phyloP scores from a whole-genome alignment of 2,888 invertebrate species.

The Chirona hameri region DNA sequence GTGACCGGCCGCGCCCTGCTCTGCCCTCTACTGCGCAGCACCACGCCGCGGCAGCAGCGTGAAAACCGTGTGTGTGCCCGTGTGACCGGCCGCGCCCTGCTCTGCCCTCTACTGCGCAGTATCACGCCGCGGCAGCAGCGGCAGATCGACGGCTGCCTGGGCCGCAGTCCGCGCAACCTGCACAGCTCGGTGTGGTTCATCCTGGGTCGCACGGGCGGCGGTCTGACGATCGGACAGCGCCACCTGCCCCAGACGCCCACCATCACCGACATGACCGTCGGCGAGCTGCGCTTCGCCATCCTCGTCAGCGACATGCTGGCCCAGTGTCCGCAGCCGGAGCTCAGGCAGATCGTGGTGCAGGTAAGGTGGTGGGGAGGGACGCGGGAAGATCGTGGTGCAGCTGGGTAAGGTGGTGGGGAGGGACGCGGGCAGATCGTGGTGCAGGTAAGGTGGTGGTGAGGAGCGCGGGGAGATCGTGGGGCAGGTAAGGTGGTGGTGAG shows the following conservation, averaged over 20 bases:
- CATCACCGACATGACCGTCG: slow-evolving; percentile 91
- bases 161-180: slow-evolving; percentile 89
- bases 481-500: too few relatives aligned
- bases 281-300: slow-evolving; percentile 91
- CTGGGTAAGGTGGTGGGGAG: background rate
- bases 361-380: slow-evolving; percentile 42
- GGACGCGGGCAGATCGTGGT: slow-evolving; percentile 67
- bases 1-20: too few relatives aligned
- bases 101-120: slow-evolving; percentile 59
- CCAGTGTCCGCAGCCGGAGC: slow-evolving; percentile 62
- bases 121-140: slow-evolving; percentile 78
- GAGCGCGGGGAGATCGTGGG: too few relatives aligned
- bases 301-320: slow-evolving; percentile 80
- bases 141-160: slow-evolving; percentile 91
- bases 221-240: slow-evolving; percentile 80
- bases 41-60: slow-evolving; percentile 77
- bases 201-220: slow-evolving; percentile 78
- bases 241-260: slow-evolving; percentile 89
- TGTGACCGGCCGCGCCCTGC: slow-evolving; percentile 59
- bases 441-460: too few relatives aligned
- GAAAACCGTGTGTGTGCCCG: slow-evolving; percentile 87
- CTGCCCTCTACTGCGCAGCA: slow-evolving; percentile 51
- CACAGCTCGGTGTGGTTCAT: slow-evolving; percentile 90
- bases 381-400: background rate
- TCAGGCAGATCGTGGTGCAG: slow-evolving; percentile 67